Percentiles rank a stretch among this genome's conserved stretches.
These are phyloP conservation scores for Phodopus roborovskii DNA, from an alignment of 2,113 vertebrate species.

Conservation along the genomic window DNA sequence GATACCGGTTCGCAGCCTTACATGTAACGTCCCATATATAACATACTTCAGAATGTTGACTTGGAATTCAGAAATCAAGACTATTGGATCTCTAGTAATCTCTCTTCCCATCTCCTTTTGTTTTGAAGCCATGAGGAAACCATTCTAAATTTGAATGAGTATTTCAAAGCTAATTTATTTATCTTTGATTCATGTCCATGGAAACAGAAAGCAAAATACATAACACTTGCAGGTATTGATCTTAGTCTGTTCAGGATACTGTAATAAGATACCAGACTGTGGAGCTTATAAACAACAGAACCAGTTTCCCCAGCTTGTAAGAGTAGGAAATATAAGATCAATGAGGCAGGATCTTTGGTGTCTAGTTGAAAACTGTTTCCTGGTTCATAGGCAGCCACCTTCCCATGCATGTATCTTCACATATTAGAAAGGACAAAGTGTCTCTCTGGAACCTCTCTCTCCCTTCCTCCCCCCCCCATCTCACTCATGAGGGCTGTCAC, in stretches of 20 bases:
- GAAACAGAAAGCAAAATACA: slow-evolving; percentile 52
- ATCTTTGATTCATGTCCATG: background rate
- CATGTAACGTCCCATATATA: slow-evolving; percentile 19
- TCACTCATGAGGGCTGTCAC: background rate
- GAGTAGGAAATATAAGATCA: background rate
- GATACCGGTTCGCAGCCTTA: slow-evolving; percentile 57
- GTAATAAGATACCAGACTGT: background rate
- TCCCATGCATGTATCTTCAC: background rate
- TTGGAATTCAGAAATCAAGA: slow-evolving; percentile 29
- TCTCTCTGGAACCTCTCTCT: background rate
- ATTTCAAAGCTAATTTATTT: slow-evolving; percentile 28
- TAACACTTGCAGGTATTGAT: background rate
- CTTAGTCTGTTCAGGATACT: background rate
- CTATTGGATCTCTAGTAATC: background rate
- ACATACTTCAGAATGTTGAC: background rate
- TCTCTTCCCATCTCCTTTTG: background rate
- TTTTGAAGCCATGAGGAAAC: background rate
- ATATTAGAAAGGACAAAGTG: background rate
- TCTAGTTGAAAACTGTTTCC: background rate
- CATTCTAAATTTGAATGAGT: slow-evolving; percentile 41
- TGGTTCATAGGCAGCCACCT: background rate
- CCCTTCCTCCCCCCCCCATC: background rate
- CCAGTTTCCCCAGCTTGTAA: background rate
- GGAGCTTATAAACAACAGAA: background rate
- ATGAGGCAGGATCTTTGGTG: background rate